Evolutionary conservation across 2,888 invertebrate genomes (phyloP).

Genomic region (Bruchidius siliquastri): DNA sequence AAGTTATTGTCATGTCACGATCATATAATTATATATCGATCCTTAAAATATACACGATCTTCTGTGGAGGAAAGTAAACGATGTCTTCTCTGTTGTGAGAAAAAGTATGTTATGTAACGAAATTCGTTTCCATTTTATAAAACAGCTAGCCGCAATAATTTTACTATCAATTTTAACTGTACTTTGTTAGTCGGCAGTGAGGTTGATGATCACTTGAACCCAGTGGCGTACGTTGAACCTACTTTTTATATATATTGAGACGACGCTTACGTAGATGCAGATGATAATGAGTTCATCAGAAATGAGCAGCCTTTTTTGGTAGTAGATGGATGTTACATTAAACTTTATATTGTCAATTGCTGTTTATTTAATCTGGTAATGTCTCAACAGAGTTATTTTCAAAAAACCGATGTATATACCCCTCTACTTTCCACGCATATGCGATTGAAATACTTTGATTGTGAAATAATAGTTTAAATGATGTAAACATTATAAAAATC

Average conservation of each 20-base stretch:
- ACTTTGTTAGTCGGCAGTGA: constrained; percentile 13
- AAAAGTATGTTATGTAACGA: constrained; percentile 10
- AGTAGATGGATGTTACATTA: too few species aligned
- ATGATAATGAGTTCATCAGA: not conserved
- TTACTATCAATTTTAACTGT: constrained; percentile 29
- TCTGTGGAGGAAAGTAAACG: constrained; percentile 5
- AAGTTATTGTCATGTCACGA: too few species aligned
- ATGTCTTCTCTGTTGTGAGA: constrained; percentile 4
- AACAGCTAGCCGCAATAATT: constrained; percentile 25
- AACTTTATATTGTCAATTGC: too few species aligned
- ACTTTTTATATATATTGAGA: not conserved
- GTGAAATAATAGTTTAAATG: too few species aligned
- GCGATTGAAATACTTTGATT: too few species aligned
- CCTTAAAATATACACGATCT: not conserved
- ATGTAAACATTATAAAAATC: too few species aligned
- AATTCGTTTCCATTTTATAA: constrained; percentile 22
- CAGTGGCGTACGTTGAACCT: constrained; percentile 1
- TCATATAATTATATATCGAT: not conserved
- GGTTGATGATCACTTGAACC: not conserved
- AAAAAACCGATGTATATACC: too few species aligned
- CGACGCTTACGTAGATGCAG: not conserved
- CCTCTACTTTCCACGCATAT: too few species aligned
- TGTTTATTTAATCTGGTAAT: too few species aligned
- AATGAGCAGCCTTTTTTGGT: too few species aligned
- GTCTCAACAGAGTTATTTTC: too few species aligned